These are phyloP conservation scores for Redunca redunca DNA, from an alignment of 2,113 vertebrate species.

Conservation along the genomic window DNA sequence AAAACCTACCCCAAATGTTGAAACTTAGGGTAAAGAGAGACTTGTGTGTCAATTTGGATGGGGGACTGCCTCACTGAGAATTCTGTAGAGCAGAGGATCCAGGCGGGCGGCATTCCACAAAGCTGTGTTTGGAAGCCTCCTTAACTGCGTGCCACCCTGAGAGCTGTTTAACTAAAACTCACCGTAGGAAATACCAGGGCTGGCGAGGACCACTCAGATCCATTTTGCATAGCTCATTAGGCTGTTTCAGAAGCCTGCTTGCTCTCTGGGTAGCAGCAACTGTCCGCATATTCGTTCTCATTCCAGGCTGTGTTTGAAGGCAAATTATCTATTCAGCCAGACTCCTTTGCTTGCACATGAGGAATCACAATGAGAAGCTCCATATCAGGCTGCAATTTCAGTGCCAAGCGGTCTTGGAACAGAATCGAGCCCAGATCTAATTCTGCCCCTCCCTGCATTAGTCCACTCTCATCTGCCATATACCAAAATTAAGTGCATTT, in stretches of 20 bases:
- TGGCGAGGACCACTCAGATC: neutral
- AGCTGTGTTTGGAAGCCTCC: neutral
- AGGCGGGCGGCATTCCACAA: neutral
- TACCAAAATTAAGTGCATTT: neutral
- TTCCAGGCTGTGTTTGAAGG: conserved; percentile 7
- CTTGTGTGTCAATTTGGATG: rapidly evolving
- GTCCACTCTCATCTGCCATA: neutral
- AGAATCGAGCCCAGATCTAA: neutral
- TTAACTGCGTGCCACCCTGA: neutral
- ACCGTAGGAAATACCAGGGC: neutral
- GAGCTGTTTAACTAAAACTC: neutral
- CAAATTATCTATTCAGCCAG: conserved; percentile 21
- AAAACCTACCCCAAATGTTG: neutral
- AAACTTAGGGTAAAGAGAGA: neutral
- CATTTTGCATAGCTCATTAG: conserved; percentile 48
- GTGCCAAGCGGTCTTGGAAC: neutral
- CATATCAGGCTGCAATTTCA: neutral
- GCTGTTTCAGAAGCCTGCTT: conserved; percentile 34
- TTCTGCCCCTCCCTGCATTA: neutral
- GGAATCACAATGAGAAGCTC: neutral
- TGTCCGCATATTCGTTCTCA: neutral
- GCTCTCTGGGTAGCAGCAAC: conserved; percentile 37
- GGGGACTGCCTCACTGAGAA: neutral
- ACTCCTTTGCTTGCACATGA: neutral
- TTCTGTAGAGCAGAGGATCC: neutral